Base-by-base conservation (phyloP, 30 jellyfish, hydroid and myxozoan species). In the Cassiopea andromeda region DNA sequence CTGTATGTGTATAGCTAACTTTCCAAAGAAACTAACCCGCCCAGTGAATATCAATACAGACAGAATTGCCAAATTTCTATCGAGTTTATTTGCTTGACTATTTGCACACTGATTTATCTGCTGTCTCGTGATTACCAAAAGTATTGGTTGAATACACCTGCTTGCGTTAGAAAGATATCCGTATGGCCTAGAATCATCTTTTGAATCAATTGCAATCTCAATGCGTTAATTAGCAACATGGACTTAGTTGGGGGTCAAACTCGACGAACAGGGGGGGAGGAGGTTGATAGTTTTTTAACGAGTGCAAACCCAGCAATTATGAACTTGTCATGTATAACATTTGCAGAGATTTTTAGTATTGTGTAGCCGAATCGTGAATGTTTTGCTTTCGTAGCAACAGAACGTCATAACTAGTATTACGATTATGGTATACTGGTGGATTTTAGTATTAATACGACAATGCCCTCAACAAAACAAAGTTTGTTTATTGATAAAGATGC, bases 101-200 rank as follows among this genome's bases (percentile, higher is more conserved):
- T 77, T 77, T 77, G 74, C 70, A 14, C 86, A 6, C 15, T 49
- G 74, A 77, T 1, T 77, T 75, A n/a, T 15, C 44, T 75, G 3
- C 1, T 18, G 81, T 13, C 60, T 75, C 27, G 76, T 70, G 79
- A 43, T 4, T 4, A 70, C 15, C 54, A 4, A 10, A 70, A 3
- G 6, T 38, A 6, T n/a, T 70, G 50, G n/a, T 38, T 54, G 6
- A n/a, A 16, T 77, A 69, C 86, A 77, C 86, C 86, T 77, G 86
- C 74, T 5, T 48, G 64, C 50, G 3, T 72, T 72, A 10, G 7
- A 3, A 10, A 3, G 64, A 54, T 3, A 0, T 10, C 12, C 12
- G 7, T 54, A 10, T 54, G 64, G 64, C 64, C 12, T 3, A 10
- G 12, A 54, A 54, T 54, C 0, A 54, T 10, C 12, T 54, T 6